A percentile compares a stretch with the other conserved stretches of the same genome.
phyloP scores from a whole-genome alignment of 2,797 vertebrate genomes.

The Cetoscarus ocellatus region DNA sequence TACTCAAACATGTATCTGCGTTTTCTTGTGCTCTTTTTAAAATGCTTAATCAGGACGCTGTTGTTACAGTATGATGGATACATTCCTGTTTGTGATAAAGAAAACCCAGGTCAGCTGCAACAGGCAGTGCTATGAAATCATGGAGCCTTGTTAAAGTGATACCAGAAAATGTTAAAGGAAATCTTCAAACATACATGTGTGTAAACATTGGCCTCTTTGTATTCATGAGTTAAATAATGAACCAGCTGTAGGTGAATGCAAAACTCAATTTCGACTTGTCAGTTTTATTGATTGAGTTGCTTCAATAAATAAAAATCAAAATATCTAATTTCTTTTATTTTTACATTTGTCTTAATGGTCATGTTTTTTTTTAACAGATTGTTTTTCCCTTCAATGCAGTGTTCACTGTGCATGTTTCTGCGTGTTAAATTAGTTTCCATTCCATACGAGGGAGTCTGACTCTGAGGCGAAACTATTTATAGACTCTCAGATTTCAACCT shows the following conservation, averaged over 20 bases:
- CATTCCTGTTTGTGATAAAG: constrained; percentile 57
- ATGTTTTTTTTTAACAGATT: background rate
- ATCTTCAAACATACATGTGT: constrained; percentile 17
- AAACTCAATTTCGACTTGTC: constrained; percentile 24
- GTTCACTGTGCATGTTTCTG: constrained; percentile 12
- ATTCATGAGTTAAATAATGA: constrained; percentile 31
- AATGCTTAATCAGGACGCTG: constrained; percentile 45
- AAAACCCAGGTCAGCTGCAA: constrained; percentile 25
- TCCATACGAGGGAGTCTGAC: constrained; percentile 47
- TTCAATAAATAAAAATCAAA: constrained; percentile 73
- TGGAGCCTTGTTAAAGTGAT: constrained; percentile 24
- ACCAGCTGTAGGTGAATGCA: constrained; percentile 24
- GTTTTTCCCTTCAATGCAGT: background rate
- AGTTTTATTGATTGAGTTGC: constrained; percentile 65
- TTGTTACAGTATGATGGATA: constrained; percentile 51
- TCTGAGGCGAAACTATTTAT: constrained; percentile 57
- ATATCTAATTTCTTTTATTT: constrained; percentile 48
- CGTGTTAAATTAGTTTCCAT: constrained; percentile 39
- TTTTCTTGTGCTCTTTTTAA: constrained; percentile 45
- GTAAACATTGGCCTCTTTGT: constrained; percentile 23
- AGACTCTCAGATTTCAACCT: constrained; percentile 64
- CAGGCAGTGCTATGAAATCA: constrained; percentile 24
- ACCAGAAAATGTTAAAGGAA: constrained; percentile 17
- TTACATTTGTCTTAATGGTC: background rate
- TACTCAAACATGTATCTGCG: constrained; percentile 42